phyloP scores from a whole-genome alignment of 2,797 vertebrate genomes.

The Neostethus bicornis region DNA sequence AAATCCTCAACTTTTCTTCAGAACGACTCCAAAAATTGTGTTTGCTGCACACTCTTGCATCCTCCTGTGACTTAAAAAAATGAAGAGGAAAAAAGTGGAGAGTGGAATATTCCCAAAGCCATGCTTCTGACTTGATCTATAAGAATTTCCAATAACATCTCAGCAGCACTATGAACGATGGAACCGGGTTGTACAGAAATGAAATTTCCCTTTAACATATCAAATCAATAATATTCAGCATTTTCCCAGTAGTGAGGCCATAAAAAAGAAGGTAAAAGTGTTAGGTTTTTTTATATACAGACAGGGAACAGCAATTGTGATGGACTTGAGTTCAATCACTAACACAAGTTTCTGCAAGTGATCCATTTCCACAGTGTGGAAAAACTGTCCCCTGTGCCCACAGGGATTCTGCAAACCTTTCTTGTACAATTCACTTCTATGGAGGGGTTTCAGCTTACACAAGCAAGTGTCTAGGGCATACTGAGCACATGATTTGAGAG shows the following conservation, averaged over 20 bases:
- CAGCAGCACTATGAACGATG: not conserved
- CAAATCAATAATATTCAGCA: conserved; percentile 2
- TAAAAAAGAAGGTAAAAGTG: not conserved
- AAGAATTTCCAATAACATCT: not conserved
- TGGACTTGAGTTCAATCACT: conserved; percentile 6
- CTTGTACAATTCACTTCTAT: conserved; percentile 6
- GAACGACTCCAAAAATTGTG: not conserved
- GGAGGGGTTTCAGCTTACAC: conserved; percentile 1
- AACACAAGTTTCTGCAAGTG: conserved; percentile 4
- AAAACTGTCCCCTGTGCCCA: conserved; percentile 1
- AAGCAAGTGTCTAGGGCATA: conserved; percentile 2
- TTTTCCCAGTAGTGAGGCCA: not conserved
- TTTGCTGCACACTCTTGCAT: no score
- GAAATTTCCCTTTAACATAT: not conserved
- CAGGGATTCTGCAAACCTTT: conserved; percentile 5
- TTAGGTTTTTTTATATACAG: conserved; percentile 5
- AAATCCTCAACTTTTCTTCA: not conserved
- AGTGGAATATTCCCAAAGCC: not conserved
- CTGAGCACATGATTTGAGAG: conserved; percentile 9
- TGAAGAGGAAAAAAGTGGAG: not conserved
- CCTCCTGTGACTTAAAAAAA: no score
- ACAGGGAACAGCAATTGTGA: conserved; percentile 4
- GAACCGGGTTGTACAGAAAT: not conserved
- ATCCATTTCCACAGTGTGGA: conserved; percentile 6
- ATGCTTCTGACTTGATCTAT: not conserved